Percentiles rank a stretch among this genome's conserved stretches.
Conservation (phyloP, 64 coral and sea anemone species). For the Stichodactyla helianthus region DNA sequence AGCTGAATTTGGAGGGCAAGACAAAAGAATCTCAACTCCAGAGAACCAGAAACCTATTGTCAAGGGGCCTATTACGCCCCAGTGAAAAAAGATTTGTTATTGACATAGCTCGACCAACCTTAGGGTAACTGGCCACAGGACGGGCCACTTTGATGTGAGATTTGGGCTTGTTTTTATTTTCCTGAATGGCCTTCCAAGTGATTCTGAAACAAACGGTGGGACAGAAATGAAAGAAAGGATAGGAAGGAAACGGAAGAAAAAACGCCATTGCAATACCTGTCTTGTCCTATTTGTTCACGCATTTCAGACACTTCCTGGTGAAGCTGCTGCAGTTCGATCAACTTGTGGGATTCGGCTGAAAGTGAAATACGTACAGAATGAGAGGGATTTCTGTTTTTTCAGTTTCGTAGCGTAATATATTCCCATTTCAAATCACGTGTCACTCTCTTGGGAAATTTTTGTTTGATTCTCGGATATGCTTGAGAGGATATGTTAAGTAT, state of each 20-base stretch:
- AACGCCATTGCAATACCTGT: conserved; percentile 40
- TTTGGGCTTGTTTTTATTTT: conserved; percentile 43
- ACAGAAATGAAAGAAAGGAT: background rate
- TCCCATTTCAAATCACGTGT: too few species aligned
- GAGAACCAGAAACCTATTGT: too few species aligned
- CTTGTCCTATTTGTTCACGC: conserved; percentile 59
- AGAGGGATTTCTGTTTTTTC: too few species aligned
- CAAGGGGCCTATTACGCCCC: too few species aligned
- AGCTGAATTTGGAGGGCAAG: too few species aligned
- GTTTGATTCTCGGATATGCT: too few species aligned
- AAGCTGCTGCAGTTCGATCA: conserved; percentile 61
- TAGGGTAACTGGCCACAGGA: conserved; percentile 48
- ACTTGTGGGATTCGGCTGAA: conserved; percentile 52
- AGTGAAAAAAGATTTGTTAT: too few species aligned
- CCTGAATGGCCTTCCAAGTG: conserved; percentile 47
- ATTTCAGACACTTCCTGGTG: conserved; percentile 69
- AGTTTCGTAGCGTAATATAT: too few species aligned
- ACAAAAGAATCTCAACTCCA: too few species aligned
- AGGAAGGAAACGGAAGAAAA: background rate
- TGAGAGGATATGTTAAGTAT: too few species aligned
- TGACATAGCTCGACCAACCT: conserved; percentile 25
- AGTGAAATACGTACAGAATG: background rate
- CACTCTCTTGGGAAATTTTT: too few species aligned
- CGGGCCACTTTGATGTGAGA: conserved; percentile 36
- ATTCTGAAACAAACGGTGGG: conserved; percentile 19